Percentiles rank a stretch among this genome's conserved stretches.
Conservation (phyloP, 2,797 vertebrate genomes). For the Varecia variegata region DNA sequence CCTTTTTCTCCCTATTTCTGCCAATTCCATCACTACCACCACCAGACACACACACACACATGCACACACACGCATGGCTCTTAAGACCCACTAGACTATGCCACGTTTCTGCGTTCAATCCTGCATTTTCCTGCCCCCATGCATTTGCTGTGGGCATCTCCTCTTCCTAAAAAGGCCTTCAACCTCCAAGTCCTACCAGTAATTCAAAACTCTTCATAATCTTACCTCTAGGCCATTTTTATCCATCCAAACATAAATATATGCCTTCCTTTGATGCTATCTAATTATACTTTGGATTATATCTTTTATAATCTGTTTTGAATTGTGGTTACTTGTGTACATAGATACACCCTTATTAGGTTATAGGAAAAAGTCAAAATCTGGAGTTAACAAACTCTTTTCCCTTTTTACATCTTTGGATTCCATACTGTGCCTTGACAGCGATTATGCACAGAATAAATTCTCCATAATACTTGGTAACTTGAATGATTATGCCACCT, state of each 20-base stretch:
- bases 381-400: background rate
- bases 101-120: background rate
- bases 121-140: background rate
- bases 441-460: background rate
- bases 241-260: background rate
- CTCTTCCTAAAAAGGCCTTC: background rate
- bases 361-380: background rate
- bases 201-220: background rate
- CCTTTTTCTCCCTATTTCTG: background rate
- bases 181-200: background rate
- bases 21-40: background rate
- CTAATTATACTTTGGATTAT: background rate
- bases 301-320: background rate
- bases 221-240: background rate
- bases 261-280: background rate
- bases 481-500: background rate
- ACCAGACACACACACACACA: background rate
- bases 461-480: background rate
- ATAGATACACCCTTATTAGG: background rate
- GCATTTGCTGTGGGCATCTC: background rate
- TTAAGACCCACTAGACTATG: background rate
- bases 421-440: background rate
- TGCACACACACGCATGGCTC: background rate
- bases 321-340: background rate
- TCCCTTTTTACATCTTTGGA: background rate